Conservation (phyloP, 2,888 invertebrate genomes). For the Mimachlamys varia region DNA sequence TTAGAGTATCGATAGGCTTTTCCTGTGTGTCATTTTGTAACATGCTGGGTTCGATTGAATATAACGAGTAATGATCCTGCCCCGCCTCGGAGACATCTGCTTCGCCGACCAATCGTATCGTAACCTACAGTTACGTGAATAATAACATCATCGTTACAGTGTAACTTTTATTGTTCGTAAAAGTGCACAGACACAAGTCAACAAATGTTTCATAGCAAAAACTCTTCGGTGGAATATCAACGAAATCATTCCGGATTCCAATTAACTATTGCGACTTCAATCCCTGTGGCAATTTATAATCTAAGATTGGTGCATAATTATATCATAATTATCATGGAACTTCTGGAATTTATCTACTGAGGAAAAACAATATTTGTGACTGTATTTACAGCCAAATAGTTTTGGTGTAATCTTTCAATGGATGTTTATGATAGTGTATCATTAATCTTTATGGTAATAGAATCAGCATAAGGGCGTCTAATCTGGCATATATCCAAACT, state of each 20-base stretch:
- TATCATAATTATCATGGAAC: not conserved
- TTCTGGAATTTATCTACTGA: not conserved
- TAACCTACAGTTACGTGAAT: not conserved
- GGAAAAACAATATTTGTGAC: not conserved
- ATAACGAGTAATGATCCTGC: constrained; percentile 9
- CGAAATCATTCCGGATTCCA: not conserved
- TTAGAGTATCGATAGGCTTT: not conserved
- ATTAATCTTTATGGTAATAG: not conserved
- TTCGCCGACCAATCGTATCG: not conserved
- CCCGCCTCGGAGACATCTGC: constrained; percentile 11
- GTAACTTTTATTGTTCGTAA: not conserved
- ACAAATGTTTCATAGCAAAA: not conserved
- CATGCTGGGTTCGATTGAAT: constrained; percentile 21
- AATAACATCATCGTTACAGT: not conserved
- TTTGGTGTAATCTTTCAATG: not conserved
- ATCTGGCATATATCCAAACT: no score
- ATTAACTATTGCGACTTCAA: no score
- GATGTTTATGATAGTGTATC: not conserved
- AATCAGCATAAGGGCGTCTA: no score
- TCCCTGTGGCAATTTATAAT: not conserved
- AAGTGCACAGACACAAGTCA: not conserved
- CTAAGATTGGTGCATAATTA: not conserved
- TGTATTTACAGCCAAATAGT: not conserved
- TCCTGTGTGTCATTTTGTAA: not conserved
- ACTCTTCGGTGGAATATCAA: not conserved